Conservation (phyloP, 2,888 invertebrate species). For the Encarsia formosa region DNA sequence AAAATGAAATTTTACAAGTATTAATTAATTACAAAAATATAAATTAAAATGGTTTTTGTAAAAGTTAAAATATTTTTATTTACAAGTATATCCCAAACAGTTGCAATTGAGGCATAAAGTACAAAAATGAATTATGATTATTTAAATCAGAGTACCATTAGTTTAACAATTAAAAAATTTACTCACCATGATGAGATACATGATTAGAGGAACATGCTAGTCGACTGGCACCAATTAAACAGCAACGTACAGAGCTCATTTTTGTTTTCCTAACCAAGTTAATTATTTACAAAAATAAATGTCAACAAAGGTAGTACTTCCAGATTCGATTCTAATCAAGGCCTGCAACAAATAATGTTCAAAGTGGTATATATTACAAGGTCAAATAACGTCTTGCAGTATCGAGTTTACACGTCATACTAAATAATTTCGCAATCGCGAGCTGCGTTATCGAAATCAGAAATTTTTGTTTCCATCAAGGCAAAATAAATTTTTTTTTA, state of each 20-base stretch:
- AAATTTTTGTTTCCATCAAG: too few species aligned
- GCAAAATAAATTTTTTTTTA: too few species aligned
- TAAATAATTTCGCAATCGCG: too few species aligned
- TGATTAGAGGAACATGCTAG: slow-evolving; percentile 45
- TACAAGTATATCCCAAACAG: too few species aligned
- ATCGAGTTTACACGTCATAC: too few species aligned
- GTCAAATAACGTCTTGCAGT: slow-evolving; percentile 24
- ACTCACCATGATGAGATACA: slow-evolving; percentile 45
- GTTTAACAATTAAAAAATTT: not conserved
- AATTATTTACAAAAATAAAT: slow-evolving; percentile 14
- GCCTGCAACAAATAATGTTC: slow-evolving; percentile 18
- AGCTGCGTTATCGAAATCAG: too few species aligned
- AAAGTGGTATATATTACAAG: slow-evolving; percentile 15
- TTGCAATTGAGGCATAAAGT: not conserved
- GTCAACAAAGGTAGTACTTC: slow-evolving; percentile 6
- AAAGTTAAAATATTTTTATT: slow-evolving; percentile 1
- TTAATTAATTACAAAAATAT: not conserved
- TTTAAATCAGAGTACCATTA: not conserved
- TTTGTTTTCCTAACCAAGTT: slow-evolving; percentile 11
- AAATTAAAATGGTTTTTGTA: not conserved
- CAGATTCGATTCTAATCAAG: slow-evolving; percentile 12
- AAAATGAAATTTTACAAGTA: not conserved
- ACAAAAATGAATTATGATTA: not conserved
- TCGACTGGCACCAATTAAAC: slow-evolving; percentile 45
- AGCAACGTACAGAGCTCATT: slow-evolving; percentile 50